These are phyloP conservation scores for Dendroctonus ponderosae DNA, from an alignment of 1,140 invertebrate species.

Conservation along the genomic window DNA sequence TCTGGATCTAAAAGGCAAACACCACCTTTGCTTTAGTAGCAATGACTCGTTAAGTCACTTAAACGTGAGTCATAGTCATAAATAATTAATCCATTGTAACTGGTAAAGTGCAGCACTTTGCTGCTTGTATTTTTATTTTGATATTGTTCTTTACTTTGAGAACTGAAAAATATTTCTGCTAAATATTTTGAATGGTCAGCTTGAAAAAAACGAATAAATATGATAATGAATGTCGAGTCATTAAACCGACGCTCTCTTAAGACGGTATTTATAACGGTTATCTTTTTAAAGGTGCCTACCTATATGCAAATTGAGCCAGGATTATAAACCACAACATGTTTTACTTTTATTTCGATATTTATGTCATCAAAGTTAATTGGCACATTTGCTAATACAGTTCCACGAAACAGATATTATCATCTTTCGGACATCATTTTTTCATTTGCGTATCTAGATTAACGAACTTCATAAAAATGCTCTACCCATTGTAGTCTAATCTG, in stretches of 20 bases:
- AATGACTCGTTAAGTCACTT: no score
- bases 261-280: constrained; percentile 21
- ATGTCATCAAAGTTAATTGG: constrained; percentile 15
- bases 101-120: no score
- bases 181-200: not conserved
- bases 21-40: no score
- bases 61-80: no score
- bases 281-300: constrained; percentile 14
- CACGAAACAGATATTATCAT: constrained; percentile 15
- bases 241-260: constrained; percentile 19
- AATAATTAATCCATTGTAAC: no score
- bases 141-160: no score
- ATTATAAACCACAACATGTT: constrained; percentile 25
- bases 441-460: constrained; percentile 4
- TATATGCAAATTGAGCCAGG: constrained; percentile 11
- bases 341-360: constrained; percentile 20
- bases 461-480: constrained; percentile 2
- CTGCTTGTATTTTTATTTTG: no score
- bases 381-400: constrained; percentile 19
- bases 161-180: not conserved
- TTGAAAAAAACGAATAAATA: constrained; percentile 19
- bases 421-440: constrained; percentile 7
- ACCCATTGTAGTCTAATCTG: constrained; percentile 1
- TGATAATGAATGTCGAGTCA: constrained; percentile 15
- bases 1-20: not conserved